phyloP scores from a whole-genome alignment of 2,113 vertebrate genomes.

The Mugil cephalus region DNA sequence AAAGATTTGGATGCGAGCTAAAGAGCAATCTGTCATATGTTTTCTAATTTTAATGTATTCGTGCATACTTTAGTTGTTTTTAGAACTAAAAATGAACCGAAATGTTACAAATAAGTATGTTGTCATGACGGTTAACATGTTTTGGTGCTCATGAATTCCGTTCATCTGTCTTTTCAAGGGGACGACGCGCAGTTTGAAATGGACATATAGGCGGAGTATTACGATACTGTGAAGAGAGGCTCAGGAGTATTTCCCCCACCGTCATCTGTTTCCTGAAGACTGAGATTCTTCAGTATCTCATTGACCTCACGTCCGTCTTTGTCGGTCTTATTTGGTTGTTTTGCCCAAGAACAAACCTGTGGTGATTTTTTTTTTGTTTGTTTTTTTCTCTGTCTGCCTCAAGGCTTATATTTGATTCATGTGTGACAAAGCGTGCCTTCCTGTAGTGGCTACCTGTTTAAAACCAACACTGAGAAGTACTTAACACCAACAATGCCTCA shows the following conservation, averaged over 20 bases:
- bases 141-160: background rate
- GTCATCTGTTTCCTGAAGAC: constrained; percentile 34
- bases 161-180: constrained; percentile 26
- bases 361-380: constrained; percentile 18
- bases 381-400: constrained; percentile 8
- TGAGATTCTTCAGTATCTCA: constrained; percentile 9
- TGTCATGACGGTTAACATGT: background rate
- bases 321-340: constrained; percentile 21
- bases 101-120: background rate
- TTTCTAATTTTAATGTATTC: too few relatives aligned
- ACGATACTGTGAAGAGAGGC: constrained; percentile 47
- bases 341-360: constrained; percentile 39
- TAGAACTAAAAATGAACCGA: too few relatives aligned
- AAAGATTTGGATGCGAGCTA: too few relatives aligned
- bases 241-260: constrained; percentile 16
- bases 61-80: too few relatives aligned
- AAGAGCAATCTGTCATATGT: too few relatives aligned
- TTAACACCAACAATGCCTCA: constrained; percentile 53
- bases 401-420: constrained; percentile 34
- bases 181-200: constrained; percentile 90
- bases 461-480: constrained; percentile 41
- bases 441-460: constrained; percentile 39
- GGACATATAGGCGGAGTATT: constrained; percentile 81
- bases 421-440: constrained; percentile 68
- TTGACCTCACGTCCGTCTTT: constrained; percentile 18